Conservation (phyloP, 92 coral and sea anemone genomes). For the Epizoanthus fatuus region DNA sequence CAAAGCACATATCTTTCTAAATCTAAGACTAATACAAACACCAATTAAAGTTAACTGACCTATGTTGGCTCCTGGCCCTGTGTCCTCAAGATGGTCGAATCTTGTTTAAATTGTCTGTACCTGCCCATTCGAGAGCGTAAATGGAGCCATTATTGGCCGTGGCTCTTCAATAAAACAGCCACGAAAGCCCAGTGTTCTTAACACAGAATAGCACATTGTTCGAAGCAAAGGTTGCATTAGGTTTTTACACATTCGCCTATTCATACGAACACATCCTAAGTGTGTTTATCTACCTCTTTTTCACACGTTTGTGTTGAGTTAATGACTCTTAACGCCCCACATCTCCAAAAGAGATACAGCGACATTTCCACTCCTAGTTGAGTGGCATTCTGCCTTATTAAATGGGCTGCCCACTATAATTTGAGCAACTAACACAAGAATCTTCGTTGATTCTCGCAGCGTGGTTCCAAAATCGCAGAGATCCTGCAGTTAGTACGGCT, state of each 20-base stretch:
- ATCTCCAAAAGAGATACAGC: not conserved
- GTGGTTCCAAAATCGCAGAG: conserved; percentile 14
- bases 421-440: not conserved
- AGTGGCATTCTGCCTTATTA: not conserved
- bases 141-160: not conserved
- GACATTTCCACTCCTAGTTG: not conserved
- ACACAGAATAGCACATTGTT: not conserved
- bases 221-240: not conserved
- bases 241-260: conserved; percentile 7
- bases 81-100: not conserved
- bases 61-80: conserved; percentile 5
- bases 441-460: conserved; percentile 34
- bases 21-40: conserved; percentile 20
- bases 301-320: conserved; percentile 16
- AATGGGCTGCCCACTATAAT: conserved; percentile 2
- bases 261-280: conserved; percentile 3
- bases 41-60: conserved; percentile 45
- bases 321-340: not conserved
- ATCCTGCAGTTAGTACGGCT: conserved; percentile 35
- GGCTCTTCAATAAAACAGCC: not conserved
- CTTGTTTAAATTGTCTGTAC: not conserved
- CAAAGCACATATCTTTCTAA: conserved; percentile 27
- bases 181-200: not conserved
- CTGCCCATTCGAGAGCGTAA: not conserved
- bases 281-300: not conserved